Evolutionary conservation across 2,797 vertebrate genomes (phyloP), one percentile per base, ranked within the genome.

Genomic region (Pseudocheirus occidentalis): DNA sequence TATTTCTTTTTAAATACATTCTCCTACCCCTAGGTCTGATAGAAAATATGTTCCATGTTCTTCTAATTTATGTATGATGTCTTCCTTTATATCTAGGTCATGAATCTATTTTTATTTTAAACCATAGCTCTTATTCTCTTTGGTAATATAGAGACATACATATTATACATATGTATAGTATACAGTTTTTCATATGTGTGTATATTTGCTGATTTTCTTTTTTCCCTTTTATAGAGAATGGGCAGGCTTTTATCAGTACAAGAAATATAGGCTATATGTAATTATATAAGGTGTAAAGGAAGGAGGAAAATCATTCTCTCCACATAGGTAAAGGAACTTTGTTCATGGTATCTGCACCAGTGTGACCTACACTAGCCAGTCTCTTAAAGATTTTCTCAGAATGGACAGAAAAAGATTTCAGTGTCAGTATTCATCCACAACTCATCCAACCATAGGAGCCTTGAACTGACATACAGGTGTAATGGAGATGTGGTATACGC

Each of bases 261-360:
- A 96, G 95, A 91, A 95, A 56, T 96, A 96, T 73, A 6, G 16
- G 5, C 62, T 73, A 73, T 73, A 73, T n/a, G 18, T 0, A 40
- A 73, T 73, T 40, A 73, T 6, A 18, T 40, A 34, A 5, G 13
- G 46, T 1, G 90, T 90, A 96, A 29, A 46, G 73, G 66, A 93
- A 94, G 13, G 53, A 94, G 90, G 2, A 14, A 95, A 91, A 92
- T 81, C 55, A 94, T 96, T 90, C 95, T 95, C 91, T 94, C 56
- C 21, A 56, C 34, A 50, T 90, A 11, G 21, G 1, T 34, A 90
- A 96, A 62, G 92, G 24, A 4, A 54, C 34, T 5, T 18, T 90
- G 34, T 57, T 87, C 1, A 50, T 73, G 14, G 14, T 14, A 18
- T 73, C 34, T 40, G 13, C n/a, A 6, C 4, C 31, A 16, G 34